Evolutionary conservation across 2,888 invertebrate genomes (phyloP).

Genomic region (Morpho helenor): DNA sequence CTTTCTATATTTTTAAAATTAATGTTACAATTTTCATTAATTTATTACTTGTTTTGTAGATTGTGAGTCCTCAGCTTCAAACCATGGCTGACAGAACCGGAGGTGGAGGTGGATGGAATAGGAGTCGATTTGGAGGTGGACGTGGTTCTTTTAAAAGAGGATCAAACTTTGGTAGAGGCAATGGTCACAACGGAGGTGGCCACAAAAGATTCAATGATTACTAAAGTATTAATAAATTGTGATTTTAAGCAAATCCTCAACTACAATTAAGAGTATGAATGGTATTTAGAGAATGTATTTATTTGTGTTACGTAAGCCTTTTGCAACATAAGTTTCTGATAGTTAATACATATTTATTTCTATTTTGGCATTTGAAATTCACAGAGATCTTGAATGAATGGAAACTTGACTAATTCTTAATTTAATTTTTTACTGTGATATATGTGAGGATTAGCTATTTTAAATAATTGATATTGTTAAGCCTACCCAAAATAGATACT

Average conservation of each 20-base stretch:
- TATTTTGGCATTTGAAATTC: too few relatives aligned
- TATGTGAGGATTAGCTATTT: slow-evolving; percentile 55
- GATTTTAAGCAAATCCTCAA: slow-evolving; percentile 57
- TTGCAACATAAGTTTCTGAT: too few relatives aligned
- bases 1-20: too few relatives aligned
- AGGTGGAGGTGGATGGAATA: slow-evolving; percentile 80
- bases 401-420: slow-evolving; percentile 33
- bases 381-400: background rate
- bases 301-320: slow-evolving; percentile 19
- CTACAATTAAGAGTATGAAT: slow-evolving; percentile 47
- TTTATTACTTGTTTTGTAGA: slow-evolving; percentile 61
- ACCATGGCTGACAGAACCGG: slow-evolving; percentile 86
- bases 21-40: too few relatives aligned
- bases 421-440: slow-evolving; percentile 67
- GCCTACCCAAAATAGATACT: slow-evolving; percentile 33
- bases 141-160: slow-evolving; percentile 72
- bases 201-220: slow-evolving; percentile 71
- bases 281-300: slow-evolving; percentile 40
- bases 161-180: slow-evolving; percentile 63
- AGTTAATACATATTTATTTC: too few relatives aligned
- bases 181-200: slow-evolving; percentile 56
- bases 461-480: slow-evolving; percentile 22
- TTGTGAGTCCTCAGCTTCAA: slow-evolving; percentile 90
- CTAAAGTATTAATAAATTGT: slow-evolving; percentile 45
- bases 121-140: slow-evolving; percentile 68